Evolutionary conservation across 2,888 invertebrate genomes (phyloP).

Genomic region (Acronicta leporina): DNA sequence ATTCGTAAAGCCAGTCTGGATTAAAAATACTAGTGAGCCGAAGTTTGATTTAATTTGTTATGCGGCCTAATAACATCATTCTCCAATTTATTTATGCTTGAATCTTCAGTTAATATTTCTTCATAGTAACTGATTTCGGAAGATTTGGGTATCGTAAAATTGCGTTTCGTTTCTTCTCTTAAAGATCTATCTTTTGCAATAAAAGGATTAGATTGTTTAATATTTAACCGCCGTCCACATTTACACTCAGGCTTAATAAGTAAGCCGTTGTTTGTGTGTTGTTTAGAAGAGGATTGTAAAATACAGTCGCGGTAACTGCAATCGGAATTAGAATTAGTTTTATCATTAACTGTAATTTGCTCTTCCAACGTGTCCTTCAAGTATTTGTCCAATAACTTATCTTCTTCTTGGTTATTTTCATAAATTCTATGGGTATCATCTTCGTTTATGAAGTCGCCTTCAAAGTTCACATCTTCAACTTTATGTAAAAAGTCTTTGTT

Average conservation of each 20-base stretch:
- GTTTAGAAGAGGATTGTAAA: constrained; percentile 16
- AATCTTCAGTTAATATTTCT: constrained; percentile 36
- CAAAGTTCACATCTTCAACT: constrained; percentile 17
- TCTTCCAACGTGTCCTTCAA: constrained; percentile 48
- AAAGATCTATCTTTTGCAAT: constrained; percentile 30
- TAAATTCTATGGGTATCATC: constrained; percentile 12
- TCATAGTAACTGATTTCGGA: constrained; percentile 46
- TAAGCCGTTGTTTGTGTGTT: constrained; percentile 1
- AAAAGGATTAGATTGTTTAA: constrained; percentile 24
- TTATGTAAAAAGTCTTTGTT: constrained; percentile 14
- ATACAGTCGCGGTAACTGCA: constrained; percentile 55
- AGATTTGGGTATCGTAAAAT: constrained; percentile 13
- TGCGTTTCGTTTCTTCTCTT: constrained; percentile 20
- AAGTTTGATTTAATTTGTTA: constrained; percentile 24
- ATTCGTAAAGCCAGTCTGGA: neutral
- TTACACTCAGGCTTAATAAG: constrained; percentile 48
- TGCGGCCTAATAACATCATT: constrained; percentile 30
- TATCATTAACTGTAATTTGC: constrained; percentile 28
- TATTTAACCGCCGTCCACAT: constrained; percentile 37
- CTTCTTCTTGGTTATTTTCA: constrained; percentile 40
- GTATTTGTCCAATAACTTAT: constrained; percentile 48
- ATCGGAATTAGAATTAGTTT: constrained; percentile 25
- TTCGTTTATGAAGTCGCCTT: constrained; percentile 21
- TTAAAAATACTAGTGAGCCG: neutral
- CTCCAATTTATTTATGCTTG: constrained; percentile 16